These are phyloP conservation scores for Drosophila parvula DNA, from an alignment of 1,140 invertebrate genomes.

Conservation along the genomic window DNA sequence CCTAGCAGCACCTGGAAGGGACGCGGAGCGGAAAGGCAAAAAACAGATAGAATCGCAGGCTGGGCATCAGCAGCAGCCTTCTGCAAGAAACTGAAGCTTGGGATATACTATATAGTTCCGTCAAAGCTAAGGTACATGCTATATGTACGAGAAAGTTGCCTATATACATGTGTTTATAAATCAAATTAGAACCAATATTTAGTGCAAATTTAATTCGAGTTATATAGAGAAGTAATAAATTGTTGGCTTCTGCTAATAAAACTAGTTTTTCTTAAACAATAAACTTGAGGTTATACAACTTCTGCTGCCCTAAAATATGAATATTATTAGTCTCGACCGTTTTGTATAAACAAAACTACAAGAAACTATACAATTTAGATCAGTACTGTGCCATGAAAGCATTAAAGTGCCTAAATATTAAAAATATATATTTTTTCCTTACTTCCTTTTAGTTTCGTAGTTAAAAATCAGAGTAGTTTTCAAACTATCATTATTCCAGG, in stretches of 20 bases:
- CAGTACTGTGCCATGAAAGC: no score
- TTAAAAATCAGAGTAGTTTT: no score
- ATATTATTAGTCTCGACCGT: neutral
- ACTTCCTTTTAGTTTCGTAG: no score
- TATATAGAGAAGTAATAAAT: neutral
- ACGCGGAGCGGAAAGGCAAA: conserved; percentile 8
- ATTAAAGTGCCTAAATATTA: no score
- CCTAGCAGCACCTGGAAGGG: conserved; percentile 54
- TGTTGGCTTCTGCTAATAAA: neutral
- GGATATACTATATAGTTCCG: conserved; percentile 7
- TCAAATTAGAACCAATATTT: neutral
- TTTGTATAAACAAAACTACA: neutral
- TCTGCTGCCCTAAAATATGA: neutral
- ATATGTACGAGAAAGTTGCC: neutral
- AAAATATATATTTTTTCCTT: no score
- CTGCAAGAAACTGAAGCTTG: conserved; percentile 19
- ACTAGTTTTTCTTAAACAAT: neutral
- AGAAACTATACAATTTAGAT: neutral
- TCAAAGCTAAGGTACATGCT: neutral
- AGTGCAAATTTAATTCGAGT: conserved; percentile 10
- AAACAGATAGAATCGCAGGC: conserved; percentile 34
- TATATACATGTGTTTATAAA: neutral
- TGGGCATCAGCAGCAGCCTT: conserved; percentile 19
- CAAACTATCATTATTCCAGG: no score
- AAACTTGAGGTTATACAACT: neutral